Evolutionary conservation across 1,140 invertebrate species (phyloP), one percentile per base, ranked within the genome.

Genomic region (Hyles euphorbiae): DNA sequence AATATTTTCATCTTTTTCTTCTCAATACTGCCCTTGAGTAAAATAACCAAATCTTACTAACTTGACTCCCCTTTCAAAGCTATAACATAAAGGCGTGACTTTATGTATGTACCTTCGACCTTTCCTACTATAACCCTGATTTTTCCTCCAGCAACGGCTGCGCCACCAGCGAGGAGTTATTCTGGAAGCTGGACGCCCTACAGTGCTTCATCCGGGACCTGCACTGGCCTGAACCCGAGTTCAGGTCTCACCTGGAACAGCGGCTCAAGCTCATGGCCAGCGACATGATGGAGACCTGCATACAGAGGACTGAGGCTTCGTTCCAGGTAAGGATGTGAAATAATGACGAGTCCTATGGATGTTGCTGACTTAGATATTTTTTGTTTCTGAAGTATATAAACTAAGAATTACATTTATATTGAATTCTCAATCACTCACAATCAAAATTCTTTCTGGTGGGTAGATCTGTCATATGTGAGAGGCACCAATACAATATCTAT

Each of bases 211-310:
- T 99, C 63, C 91, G 96, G 52, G 98, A 99, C 73, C 91, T 99
- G 7, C 98, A 99, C 86, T 99, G 99, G 99, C 99, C 99, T 0
- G 98, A 99, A 85, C 95, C 96, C 53, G 98, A 99, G 77, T 99
- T 99, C 90, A 93, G 97, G 0, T 95, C 96, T 71, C 98, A 99
- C 88, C 90, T 99, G 58, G 98, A 99, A 79, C 97, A 99, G 81
- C 90, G 98, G 61, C 91, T 99, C 48, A 99, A 99, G 90, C 91
- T 98, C 61, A 99, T 99, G 97, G 98, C 98, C 33, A 96, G 96
- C 71, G 98, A 99, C 88, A 99, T 99, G 98, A 98, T 99, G 78
- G 98, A 99, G 85, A 98, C 98, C 5, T 99, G 98, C 76, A 98
- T 99, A 63, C 97, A 98, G 88, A 93, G 96, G 90, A 95, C 94